Percentiles rank a stretch among this genome's conserved stretches.
Evolutionary conservation across 1,140 invertebrate genomes (phyloP).

Genomic region (Heliothis subflexa): DNA sequence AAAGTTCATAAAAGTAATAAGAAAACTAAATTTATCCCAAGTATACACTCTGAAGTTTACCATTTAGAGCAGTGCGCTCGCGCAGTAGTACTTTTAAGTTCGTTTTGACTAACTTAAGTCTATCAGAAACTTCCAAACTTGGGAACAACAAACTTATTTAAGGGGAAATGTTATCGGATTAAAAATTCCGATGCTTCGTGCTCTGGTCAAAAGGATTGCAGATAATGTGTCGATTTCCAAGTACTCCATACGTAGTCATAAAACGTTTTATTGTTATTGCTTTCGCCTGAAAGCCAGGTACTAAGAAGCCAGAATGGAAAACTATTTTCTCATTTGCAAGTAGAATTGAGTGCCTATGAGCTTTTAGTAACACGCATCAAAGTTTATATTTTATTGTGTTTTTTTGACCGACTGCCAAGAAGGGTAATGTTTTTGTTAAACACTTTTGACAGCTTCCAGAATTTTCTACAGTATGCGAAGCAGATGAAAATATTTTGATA

Average conservation of each 20-base stretch:
- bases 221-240: constrained; percentile 8
- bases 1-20: too few relatives aligned
- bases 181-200: neutral
- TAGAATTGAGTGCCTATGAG: neutral
- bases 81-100: too few relatives aligned
- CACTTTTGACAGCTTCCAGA: too few relatives aligned
- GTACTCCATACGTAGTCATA: neutral
- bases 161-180: neutral
- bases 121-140: too few relatives aligned
- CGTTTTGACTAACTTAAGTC: too few relatives aligned
- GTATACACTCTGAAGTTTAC: too few relatives aligned
- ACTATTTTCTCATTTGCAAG: constrained; percentile 5
- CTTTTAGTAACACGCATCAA: neutral
- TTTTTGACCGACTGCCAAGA: neutral
- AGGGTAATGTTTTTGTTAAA: neutral
- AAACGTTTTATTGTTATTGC: constrained; percentile 19
- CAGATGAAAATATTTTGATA: too few relatives aligned
- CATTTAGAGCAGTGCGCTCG: too few relatives aligned
- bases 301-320: neutral
- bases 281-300: neutral
- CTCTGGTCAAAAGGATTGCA: neutral
- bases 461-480: too few relatives aligned
- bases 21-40: too few relatives aligned
- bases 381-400: neutral
- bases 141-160: too few relatives aligned